phyloP scores from a whole-genome alignment of 2,888 invertebrate genomes.

The Uropetala carovei region DNA sequence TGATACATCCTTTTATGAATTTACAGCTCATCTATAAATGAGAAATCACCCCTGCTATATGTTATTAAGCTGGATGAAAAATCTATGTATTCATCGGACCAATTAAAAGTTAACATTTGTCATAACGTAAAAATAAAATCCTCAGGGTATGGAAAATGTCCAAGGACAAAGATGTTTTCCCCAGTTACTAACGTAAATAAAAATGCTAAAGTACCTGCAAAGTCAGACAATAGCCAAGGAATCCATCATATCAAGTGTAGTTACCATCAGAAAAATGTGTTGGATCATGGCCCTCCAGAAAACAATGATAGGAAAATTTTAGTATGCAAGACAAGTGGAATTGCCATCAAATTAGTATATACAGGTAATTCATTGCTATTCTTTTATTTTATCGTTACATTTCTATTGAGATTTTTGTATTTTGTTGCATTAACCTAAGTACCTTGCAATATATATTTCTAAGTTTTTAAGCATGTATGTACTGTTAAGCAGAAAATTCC shows the following conservation, averaged over 20 bases:
- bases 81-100: not conserved
- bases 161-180: conserved; percentile 15
- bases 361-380: conserved; percentile 20
- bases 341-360: not conserved
- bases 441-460: no score
- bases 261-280: conserved; percentile 1
- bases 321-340: conserved; percentile 34
- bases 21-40: not conserved
- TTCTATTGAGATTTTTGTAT: no score
- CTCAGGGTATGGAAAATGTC: conserved; percentile 29
- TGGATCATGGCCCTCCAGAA: not conserved
- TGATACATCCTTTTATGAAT: not conserved
- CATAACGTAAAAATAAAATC: conserved; percentile 32
- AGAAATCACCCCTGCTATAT: conserved; percentile 26
- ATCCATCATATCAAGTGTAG: not conserved
- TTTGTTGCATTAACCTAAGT: no score
- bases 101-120: not conserved
- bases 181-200: conserved; percentile 1
- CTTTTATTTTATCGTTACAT: no score
- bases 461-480: no score
- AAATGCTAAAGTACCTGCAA: not conserved
- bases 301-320: not conserved
- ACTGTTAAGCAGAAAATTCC: no score
- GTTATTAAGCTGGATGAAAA: not conserved
- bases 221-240: not conserved